phyloP scores from a whole-genome alignment of 2,797 vertebrate species.

The Megalops cyprinoides region DNA sequence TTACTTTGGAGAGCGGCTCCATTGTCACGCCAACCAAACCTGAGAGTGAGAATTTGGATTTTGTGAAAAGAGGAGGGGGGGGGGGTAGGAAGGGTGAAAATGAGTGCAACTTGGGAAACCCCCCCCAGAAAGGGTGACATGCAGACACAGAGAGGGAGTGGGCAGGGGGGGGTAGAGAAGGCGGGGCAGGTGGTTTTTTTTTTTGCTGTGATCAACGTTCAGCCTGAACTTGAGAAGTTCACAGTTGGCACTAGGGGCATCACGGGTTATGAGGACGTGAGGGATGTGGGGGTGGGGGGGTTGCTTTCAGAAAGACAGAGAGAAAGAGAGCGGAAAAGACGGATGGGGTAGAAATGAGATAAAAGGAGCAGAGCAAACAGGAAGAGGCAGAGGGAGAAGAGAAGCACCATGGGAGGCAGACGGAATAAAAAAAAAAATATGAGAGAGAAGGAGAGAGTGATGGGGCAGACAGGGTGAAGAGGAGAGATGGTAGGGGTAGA shows the following conservation, averaged over 20 bases:
- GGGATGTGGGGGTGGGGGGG: not conserved
- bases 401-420: no score
- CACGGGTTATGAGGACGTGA: not conserved
- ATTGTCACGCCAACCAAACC: slow-evolving; percentile 57
- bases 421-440: no score
- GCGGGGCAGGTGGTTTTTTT: not conserved
- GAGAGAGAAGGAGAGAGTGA: no score
- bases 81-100: not conserved
- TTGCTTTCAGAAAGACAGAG: not conserved
- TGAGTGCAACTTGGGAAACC: not conserved
- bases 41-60: slow-evolving; percentile 49
- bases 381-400: no score
- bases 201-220: not conserved
- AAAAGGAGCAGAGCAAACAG: no score
- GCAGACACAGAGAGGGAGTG: not conserved
- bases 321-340: not conserved
- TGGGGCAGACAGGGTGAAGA: no score
- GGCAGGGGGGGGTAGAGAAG: not conserved
- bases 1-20: not conserved
- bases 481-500: no score
- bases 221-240: slow-evolving; percentile 15
- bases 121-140: not conserved
- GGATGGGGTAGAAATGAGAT: no score
- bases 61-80: not conserved
- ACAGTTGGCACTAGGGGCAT: slow-evolving; percentile 45